These are phyloP conservation scores for Amia ocellicauda DNA, from an alignment of 2,113 vertebrate genomes.

Conservation along the genomic window DNA sequence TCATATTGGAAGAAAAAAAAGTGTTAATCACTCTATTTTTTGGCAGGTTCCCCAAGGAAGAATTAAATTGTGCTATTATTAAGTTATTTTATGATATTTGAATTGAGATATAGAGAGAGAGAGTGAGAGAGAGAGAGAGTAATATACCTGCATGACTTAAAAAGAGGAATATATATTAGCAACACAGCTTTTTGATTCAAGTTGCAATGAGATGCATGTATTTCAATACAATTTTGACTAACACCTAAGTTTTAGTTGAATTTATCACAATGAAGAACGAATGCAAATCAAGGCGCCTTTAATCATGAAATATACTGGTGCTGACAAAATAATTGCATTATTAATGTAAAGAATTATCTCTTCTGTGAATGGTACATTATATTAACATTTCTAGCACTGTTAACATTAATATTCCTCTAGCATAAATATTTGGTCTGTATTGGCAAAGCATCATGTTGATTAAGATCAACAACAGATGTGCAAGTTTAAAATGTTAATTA, in stretches of 20 bases:
- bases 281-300: constrained; percentile 30
- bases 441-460: constrained; percentile 56
- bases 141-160: no score
- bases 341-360: constrained; percentile 37
- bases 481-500: no score
- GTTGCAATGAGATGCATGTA: neutral
- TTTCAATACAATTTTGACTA: neutral
- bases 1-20: no score
- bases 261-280: constrained; percentile 27
- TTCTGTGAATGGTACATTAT: constrained; percentile 44
- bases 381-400: constrained; percentile 44
- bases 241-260: constrained; percentile 22
- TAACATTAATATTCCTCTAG: constrained; percentile 61
- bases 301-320: constrained; percentile 27
- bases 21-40: no score
- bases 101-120: no score
- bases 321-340: constrained; percentile 39
- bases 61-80: no score
- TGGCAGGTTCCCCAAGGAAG: no score
- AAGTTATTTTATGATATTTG: no score
- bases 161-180: no score
- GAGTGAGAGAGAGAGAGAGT: no score
- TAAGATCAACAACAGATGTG: constrained; percentile 35
- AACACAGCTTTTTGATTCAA: no score
- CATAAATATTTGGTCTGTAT: constrained; percentile 40